Base-by-base conservation (phyloP, 2,797 vertebrate species). In the Thamnophis elegans region DNA sequence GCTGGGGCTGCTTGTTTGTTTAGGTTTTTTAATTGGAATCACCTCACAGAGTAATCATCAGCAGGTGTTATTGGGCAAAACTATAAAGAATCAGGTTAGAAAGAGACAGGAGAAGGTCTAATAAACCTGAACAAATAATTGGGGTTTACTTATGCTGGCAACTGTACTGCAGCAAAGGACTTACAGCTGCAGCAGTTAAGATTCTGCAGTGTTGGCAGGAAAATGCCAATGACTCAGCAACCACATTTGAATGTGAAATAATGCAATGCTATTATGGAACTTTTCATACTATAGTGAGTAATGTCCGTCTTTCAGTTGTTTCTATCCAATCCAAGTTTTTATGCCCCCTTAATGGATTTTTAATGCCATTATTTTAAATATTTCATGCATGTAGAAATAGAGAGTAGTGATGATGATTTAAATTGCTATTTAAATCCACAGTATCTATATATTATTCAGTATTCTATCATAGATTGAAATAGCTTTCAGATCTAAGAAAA, bases 181-280 rank as follows among this genome's bases (percentile, higher is more conserved):
- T 20, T 95, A 90, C 92, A 94, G 93, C 90, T n/a, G 54, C 94
- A 96, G 95, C 87, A 90, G 91, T 22, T 87, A 85, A 58, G 65
- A 12, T 91, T 94, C 95, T 96, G 95, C 95, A 94, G 92, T 87
- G 90, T 94, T 95, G 94, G 95, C 96, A 91, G 91, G 92, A 68
- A 88, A 95, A 89, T 14, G 91, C 55, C 94, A 89, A 87, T 97
- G 96, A 96, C 94, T 96, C 96, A 96, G 95, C 94, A 94, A 3
- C 94, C 91, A 90, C 9, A 4, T 93, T 93, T 94, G 87, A 25
- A 56, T 93, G 94, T 92, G 87, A 96, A 89, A 87, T 85, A 92
- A 82, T 3, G 62, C 92, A 47, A 7, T 6, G 62, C 92, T 91
- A 92, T 91, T 47, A 73, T 51, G 89, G 85, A 95, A 93, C 87